phyloP scores from a whole-genome alignment of 2,113 vertebrate genomes.

The Ahaetulla prasina region DNA sequence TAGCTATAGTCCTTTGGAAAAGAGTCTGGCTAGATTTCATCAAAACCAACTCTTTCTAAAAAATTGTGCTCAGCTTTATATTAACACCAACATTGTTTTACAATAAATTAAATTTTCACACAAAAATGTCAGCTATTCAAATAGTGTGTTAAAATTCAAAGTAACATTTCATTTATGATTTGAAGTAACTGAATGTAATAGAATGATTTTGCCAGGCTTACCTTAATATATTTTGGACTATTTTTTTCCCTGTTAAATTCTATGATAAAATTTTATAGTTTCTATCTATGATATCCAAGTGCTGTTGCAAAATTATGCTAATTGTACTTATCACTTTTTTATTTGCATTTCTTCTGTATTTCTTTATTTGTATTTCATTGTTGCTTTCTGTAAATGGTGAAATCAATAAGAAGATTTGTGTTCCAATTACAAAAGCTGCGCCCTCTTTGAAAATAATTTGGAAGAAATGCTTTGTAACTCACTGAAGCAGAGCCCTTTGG shows the following conservation, averaged over 20 bases:
- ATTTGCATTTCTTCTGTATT: not conserved
- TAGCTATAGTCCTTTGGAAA: not conserved
- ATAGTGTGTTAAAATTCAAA: not conserved
- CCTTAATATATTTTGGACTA: not conserved
- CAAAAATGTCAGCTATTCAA: not conserved
- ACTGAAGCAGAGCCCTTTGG: not conserved
- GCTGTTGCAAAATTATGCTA: not conserved
- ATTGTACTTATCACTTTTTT: not conserved
- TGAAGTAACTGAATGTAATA: not conserved
- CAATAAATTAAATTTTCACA: conserved; percentile 4
- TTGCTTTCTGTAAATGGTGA: not conserved
- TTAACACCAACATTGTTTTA: not conserved
- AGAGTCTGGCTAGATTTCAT: not conserved
- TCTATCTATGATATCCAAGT: not conserved
- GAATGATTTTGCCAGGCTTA: not conserved
- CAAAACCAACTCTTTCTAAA: not conserved
- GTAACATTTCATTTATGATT: not conserved
- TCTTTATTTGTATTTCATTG: not conserved
- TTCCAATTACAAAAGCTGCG: not conserved
- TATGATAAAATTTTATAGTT: not conserved
- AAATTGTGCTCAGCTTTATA: not conserved
- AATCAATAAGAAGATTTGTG: not conserved
- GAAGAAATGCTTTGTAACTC: not conserved
- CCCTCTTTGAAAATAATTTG: not conserved
- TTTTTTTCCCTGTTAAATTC: not conserved